phyloP scores from a whole-genome alignment of 2,113 vertebrate species.

The Erinaceus europaeus region DNA sequence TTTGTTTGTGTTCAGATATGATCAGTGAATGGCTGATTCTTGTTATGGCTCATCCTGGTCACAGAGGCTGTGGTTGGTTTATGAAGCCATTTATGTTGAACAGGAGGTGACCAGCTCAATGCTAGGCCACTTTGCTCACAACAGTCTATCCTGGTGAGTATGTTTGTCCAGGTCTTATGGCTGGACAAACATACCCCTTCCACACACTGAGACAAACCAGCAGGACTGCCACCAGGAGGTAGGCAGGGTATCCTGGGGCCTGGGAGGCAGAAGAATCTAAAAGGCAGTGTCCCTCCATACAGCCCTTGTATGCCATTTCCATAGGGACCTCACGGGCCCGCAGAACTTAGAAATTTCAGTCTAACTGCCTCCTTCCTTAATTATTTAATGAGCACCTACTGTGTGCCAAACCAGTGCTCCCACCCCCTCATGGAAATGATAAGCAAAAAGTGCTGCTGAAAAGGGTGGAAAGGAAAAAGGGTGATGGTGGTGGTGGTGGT shows the following conservation, averaged over 20 bases:
- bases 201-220: too few species aligned
- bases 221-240: neutral
- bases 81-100: neutral
- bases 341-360: too few species aligned
- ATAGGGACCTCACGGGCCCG: too few species aligned
- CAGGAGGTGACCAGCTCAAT: neutral
- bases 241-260: neutral
- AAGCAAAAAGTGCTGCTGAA: neutral
- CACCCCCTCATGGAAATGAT: neutral
- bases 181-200: too few species aligned
- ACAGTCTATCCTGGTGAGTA: neutral
- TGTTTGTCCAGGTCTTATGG: neutral
- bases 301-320: too few species aligned
- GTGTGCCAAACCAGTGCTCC: neutral
- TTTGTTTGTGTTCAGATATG: neutral
- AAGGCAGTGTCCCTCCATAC: neutral
- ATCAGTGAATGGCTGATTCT: neutral
- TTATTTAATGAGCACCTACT: neutral
- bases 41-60: neutral
- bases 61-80: neutral
- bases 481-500: too few species aligned
- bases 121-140: neutral
- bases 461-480: neutral
- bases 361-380: neutral
- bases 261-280: neutral